phyloP scores from a whole-genome alignment of 2,113 vertebrate species.

The Xiphophorus couchianus region DNA sequence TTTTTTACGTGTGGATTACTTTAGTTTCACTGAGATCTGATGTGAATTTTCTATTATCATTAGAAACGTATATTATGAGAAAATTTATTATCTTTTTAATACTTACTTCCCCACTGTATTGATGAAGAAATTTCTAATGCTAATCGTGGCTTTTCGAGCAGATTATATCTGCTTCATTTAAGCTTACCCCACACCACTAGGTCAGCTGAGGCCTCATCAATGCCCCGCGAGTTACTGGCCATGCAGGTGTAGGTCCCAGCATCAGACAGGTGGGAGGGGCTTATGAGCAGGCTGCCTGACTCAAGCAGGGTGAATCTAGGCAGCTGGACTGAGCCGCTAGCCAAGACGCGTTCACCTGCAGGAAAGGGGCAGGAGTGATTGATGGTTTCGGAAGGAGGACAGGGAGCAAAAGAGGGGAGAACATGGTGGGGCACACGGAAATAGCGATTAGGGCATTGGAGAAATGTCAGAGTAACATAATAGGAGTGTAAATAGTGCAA shows the following conservation, averaged over 20 bases:
- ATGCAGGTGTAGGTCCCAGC: slow-evolving; percentile 93
- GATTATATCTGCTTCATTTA: not conserved
- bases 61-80: not conserved
- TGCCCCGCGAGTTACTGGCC: slow-evolving; percentile 95
- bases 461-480: slow-evolving; percentile 55
- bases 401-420: not conserved
- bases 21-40: not conserved
- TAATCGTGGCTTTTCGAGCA: not conserved
- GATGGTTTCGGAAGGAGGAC: slow-evolving; percentile 35
- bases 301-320: slow-evolving; percentile 95
- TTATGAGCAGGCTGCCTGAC: slow-evolving; percentile 93
- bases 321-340: slow-evolving; percentile 95
- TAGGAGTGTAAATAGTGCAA: slow-evolving; percentile 14
- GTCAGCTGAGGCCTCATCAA: slow-evolving; percentile 90
- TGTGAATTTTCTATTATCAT: not conserved
- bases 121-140: not conserved
- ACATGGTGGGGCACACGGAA: not conserved
- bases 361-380: slow-evolving; percentile 37
- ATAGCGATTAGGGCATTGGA: slow-evolving; percentile 52
- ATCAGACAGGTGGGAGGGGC: slow-evolving; percentile 89
- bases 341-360: slow-evolving; percentile 92
- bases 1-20: no score
- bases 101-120: not conserved
- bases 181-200: slow-evolving; percentile 94
- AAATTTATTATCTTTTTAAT: not conserved